phyloP scores from a whole-genome alignment of 2,888 invertebrate genomes.

The Quadroppia sp. region DNA sequence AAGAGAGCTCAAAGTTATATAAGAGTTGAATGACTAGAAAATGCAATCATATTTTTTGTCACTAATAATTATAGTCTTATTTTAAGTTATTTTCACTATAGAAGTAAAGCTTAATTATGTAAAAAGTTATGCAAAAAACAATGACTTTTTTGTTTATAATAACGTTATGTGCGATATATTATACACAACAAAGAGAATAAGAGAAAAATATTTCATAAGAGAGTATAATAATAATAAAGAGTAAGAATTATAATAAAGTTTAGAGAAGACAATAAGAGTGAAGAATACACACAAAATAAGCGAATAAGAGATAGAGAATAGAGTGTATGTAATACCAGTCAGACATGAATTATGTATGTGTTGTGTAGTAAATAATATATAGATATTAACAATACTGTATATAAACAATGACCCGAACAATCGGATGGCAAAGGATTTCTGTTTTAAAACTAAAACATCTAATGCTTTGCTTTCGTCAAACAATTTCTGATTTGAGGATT shows the following conservation, averaged over 20 bases:
- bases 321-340: not conserved
- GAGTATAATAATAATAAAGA: constrained; percentile 4
- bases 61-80: constrained; percentile 14
- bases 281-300: constrained; percentile 3
- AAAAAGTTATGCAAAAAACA: constrained; percentile 32
- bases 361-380: not conserved
- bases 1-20: not conserved
- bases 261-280: not conserved
- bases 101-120: constrained; percentile 19
- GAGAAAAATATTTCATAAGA: not conserved
- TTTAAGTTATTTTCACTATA: not conserved
- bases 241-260: constrained; percentile 5
- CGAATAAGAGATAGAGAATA: not conserved
- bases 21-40: constrained; percentile 29
- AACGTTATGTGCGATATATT: constrained; percentile 30
- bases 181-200: constrained; percentile 23
- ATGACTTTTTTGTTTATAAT: constrained; percentile 2
- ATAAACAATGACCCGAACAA: constrained; percentile 30
- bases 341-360: constrained; percentile 28
- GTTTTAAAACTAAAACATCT: not conserved
- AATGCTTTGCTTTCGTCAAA: constrained; percentile 4
- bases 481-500: not conserved
- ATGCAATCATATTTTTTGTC: not conserved
- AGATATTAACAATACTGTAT: not conserved
- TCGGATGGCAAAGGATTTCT: not conserved